Evolutionary conservation across 2,797 vertebrate genomes (phyloP), one percentile per base, ranked within the genome.

Genomic region (Falco berigora): DNA sequence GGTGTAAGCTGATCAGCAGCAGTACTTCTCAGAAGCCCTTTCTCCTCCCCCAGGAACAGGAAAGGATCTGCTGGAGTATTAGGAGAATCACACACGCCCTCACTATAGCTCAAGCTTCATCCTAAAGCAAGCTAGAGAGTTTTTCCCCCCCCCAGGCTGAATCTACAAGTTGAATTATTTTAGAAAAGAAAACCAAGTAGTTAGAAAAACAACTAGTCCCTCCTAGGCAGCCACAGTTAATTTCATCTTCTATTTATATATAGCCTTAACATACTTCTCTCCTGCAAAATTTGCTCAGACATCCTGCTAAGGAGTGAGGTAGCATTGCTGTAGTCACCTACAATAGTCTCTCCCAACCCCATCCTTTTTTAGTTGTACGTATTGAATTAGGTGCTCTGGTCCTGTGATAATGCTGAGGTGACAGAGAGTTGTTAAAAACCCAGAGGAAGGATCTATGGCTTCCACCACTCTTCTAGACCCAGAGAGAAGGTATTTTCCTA

Each of bases 61-160:
- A 56, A 67, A 68, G 44, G 49, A 82, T 83, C 59, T 73, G 42
- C 72, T 58, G 47, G 27, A 69, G 38, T 38, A 38, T 38, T 38
- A 38, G 38, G 38, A 38, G 38, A 38, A 38, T 38, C 38, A 38
- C 38, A 38, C 38, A 38, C 11, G 38, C 38, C 38, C 38, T 81
- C 14, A 7, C 46, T 89, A 81, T 1, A 87, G 38, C 68, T 63
- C 38, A 24, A 53, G 32, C 44, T 90, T 72, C 49, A 76, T 32
- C 55, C 56, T 56, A 50, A 47, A 55, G 71, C 56, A 64, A 73
- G 50, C 36, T 34, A 46, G 32, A 59, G 12, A n/a, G 20, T 8
- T 20, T 59, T 14, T n/a, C 6, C 1, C 2, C 1, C 0, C 9
- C 27, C 11, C 14, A 17, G 8, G 19, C 24, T 79, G 34, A n/a